A percentile compares a stretch with the other conserved stretches of the same genome.
These are phyloP conservation scores for Lepus oiostolus DNA, from an alignment of 2,797 vertebrate species.

Conservation along the genomic window DNA sequence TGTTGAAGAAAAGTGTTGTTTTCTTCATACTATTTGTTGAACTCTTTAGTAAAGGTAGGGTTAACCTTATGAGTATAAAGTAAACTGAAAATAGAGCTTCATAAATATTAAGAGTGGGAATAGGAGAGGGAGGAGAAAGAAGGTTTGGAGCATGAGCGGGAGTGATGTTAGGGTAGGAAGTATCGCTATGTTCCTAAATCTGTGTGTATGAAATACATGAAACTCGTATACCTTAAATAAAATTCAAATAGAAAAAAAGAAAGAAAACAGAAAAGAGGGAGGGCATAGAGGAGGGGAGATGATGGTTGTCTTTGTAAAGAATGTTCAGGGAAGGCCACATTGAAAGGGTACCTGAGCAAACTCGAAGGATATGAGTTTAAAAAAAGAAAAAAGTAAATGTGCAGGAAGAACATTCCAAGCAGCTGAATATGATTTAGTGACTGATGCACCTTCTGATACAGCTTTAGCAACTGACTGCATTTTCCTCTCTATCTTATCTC, in stretches of 20 bases:
- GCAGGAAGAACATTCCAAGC: background rate
- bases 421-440: background rate
- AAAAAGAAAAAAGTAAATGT: background rate
- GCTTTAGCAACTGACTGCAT: background rate
- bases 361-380: background rate
- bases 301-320: background rate
- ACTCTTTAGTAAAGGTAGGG: no score
- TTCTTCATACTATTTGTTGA: no score
- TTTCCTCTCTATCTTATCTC: conserved; percentile 1
- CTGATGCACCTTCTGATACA: background rate
- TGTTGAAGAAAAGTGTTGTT: no score
- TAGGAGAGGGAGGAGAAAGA: no score
- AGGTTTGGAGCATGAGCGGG: no score
- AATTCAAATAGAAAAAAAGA: background rate
- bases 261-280: background rate
- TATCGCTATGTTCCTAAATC: no score
- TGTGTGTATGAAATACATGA: no score
- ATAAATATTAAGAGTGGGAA: no score
- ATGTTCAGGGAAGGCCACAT: background rate
- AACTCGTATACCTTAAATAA: no score
- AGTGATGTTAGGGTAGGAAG: no score
- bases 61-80: no score
- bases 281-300: background rate
- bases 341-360: background rate
- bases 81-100: no score